Evolutionary conservation across 1,140 invertebrate species (phyloP).

Genomic region (Drosophila virilis): DNA sequence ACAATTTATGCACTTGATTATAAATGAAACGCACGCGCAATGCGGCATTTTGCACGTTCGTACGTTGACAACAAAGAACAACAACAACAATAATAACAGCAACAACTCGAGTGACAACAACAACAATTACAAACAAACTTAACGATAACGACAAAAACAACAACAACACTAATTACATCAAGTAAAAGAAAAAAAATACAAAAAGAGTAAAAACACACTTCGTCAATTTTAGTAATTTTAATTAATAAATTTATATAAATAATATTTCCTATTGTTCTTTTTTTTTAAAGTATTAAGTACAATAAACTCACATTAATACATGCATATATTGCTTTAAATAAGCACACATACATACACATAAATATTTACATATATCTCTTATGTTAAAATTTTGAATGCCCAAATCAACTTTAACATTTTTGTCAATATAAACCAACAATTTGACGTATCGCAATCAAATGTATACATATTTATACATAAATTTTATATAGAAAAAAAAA

Average conservation of each 20-base stretch:
- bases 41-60: slow-evolving; percentile 69
- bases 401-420: slow-evolving; percentile 11
- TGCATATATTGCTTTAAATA: slow-evolving; percentile 19
- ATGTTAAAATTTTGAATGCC: slow-evolving; percentile 26
- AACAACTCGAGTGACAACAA: slow-evolving; percentile 27
- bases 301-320: slow-evolving; percentile 48
- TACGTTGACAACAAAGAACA: slow-evolving; percentile 54
- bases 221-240: slow-evolving; percentile 84
- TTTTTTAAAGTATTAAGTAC: slow-evolving; percentile 68
- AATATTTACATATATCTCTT: slow-evolving; percentile 35
- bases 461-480: slow-evolving; percentile 28
- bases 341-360: slow-evolving; percentile 42
- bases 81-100: slow-evolving; percentile 25
- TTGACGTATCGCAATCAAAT: slow-evolving; percentile 34
- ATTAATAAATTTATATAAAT: slow-evolving; percentile 73
- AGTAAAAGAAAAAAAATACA: slow-evolving; percentile 49
- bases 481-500: slow-evolving; percentile 11
- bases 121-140: slow-evolving; percentile 54
- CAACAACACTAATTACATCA: slow-evolving; percentile 38
- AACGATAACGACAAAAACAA: slow-evolving; percentile 57
- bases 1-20: slow-evolving; percentile 53
- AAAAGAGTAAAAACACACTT: slow-evolving; percentile 75
- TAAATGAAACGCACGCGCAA: slow-evolving; percentile 51
- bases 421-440: slow-evolving; percentile 20
- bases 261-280: slow-evolving; percentile 65